Percentiles rank a stretch among this genome's conserved stretches.
phyloP scores from a whole-genome alignment of 2,113 vertebrate genomes.

The Cynopterus brachyotis region DNA sequence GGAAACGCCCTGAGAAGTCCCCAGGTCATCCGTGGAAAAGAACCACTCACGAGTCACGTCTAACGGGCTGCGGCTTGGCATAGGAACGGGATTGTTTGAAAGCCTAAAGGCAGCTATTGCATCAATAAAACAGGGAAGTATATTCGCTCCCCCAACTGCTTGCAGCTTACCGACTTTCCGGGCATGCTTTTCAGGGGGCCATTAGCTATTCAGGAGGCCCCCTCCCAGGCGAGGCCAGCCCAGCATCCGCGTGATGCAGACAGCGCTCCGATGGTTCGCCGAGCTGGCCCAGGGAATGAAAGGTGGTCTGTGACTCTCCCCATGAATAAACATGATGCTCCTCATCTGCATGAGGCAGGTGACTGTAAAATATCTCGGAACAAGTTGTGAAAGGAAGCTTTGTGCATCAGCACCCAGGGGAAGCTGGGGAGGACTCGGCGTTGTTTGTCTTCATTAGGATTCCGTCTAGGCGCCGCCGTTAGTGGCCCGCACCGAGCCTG shows the following conservation, averaged over 20 bases:
- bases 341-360: conserved; percentile 76
- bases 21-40: conserved; percentile 1
- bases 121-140: background rate
- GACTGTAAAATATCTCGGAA: conserved; percentile 74
- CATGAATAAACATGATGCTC: conserved; percentile 74
- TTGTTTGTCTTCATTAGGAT: conserved; percentile 75
- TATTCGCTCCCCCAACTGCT: background rate
- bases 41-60: background rate
- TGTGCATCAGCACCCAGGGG: conserved; percentile 44
- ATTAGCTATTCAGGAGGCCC: conserved; percentile 54
- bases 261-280: conserved; percentile 2
- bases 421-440: background rate
- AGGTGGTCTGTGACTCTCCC: conserved; percentile 73
- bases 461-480: conserved; percentile 49
- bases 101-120: background rate
- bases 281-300: conserved; percentile 73
- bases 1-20: background rate
- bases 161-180: conserved; percentile 44
- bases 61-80: background rate
- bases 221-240: conserved; percentile 33
- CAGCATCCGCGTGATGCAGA: conserved; percentile 20
- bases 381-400: conserved; percentile 71
- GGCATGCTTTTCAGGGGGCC: conserved; percentile 42
- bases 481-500: conserved; percentile 58
- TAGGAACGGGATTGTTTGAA: background rate